Conservation (phyloP, 2,113 vertebrate genomes). For the Sciurus niger region DNA sequence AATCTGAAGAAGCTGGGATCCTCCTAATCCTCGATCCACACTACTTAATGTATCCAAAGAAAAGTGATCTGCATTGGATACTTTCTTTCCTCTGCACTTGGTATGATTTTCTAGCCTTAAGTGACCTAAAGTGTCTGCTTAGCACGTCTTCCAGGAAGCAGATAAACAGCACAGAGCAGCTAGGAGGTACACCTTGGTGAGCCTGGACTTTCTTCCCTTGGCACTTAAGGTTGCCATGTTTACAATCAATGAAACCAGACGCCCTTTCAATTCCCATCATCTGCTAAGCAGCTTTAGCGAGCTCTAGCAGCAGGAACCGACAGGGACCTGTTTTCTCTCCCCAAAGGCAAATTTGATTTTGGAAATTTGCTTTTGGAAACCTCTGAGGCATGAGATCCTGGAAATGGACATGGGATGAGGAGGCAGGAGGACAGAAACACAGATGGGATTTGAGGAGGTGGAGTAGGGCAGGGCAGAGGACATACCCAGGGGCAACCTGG, state of each 20-base stretch:
- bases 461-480: neutral
- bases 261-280: neutral
- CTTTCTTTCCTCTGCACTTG: neutral
- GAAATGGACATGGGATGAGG: neutral
- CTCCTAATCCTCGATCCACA: neutral
- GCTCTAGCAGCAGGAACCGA: neutral
- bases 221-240: neutral
- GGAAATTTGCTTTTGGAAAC: constrained; percentile 55
- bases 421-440: neutral
- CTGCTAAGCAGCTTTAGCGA: neutral
- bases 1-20: neutral
- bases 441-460: neutral
- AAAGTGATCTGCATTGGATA: neutral
- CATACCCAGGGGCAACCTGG: too few species aligned
- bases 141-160: neutral
- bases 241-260: constrained; percentile 55
- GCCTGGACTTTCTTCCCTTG: neutral
- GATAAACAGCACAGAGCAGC: neutral
- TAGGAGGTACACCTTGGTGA: neutral
- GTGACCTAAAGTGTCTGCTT: neutral
- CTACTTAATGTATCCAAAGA: neutral
- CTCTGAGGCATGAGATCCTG: neutral
- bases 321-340: constrained; percentile 30
- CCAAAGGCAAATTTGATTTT: constrained; percentile 36
- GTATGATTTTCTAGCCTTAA: neutral